Base-by-base conservation (phyloP, 2,888 invertebrate genomes). In the Xestia rhomboidea region DNA sequence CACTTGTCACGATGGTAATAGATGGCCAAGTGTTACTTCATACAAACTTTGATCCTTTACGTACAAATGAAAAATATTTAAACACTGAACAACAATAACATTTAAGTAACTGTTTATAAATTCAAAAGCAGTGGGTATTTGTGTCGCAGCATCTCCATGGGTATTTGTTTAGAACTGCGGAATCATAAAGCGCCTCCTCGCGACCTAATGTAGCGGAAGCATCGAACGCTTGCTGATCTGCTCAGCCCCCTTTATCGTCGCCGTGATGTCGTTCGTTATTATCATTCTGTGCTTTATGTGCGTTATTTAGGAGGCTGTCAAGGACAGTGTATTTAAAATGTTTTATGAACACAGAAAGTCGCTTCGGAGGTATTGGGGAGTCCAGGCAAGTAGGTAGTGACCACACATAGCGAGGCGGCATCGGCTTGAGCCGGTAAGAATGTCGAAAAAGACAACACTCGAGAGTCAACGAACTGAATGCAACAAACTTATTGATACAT, bases 131-230 rank as follows among this genome's bases (percentile, higher is more conserved):
- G 30, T n/a, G n/a, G n/a, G n/a, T 73, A 77, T 79, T 70, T 76
- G n/a, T 57, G 72, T n/a, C 54, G 57, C 62, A 67, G 38, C n/a
- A 60, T 44, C 38, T 24, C 72, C 57, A 54, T 41, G 30, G 60
- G 54, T 76, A 79, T 79, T 78, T 85, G 74, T 81, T 87, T 62
- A 71, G 68, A 82, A 77, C 60, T 80, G 68, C 71, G 68, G 41
- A 49, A 77, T 76, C 78, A 71, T 74, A 86, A 82, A 85, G 71
- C 68, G 60, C 38, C 62, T 85, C 68, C 38, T 69, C 73, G 57
- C 11, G 69, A 80, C 2, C 62, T 83, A 87, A 87, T 87, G 88
- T 86, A 68, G 76, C 64, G 87, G 88, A 87, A 87, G 79, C 76
- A 83, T 86, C 74, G 74, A 85, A 68, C 81, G 85, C 49, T 76